Base-by-base conservation (phyloP, 1,140 invertebrate species). In the Leptopilina boulardi region DNA sequence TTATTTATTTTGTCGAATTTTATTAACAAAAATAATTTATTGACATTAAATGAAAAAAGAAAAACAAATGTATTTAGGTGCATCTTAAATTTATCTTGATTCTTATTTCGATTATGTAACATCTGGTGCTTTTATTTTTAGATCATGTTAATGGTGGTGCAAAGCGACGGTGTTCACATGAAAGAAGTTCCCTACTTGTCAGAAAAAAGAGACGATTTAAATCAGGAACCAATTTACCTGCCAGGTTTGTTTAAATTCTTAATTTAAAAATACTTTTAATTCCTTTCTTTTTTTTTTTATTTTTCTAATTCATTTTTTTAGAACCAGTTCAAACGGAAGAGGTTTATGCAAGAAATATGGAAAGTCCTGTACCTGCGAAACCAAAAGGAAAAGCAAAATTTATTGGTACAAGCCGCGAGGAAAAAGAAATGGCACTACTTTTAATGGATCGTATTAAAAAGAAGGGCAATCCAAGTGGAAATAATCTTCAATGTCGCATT, bases 401-500 rank as follows among this genome's bases (percentile, higher is more conserved):
- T 72, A 92, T 92, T 70, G 91, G 92, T 1, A 92, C 92, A 4
- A 92, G 91, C 71, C 91, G 91, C 74, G 91, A 91, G 73, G 91
- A 92, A 72, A 89, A 90, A 47, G 91, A 92, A 82, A 92, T 91
- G 91, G 92, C 92, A 11, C 74, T 92, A 11, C 87, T 87, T 38
- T 84, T 92, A 26, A 92, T 92, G 76, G 91, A 91, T 47, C 86
- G 89, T 30, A 92, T 92, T 26, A 89, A 91, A 44, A 90, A 89
- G 21, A 91, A 91, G 59, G 89, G 89, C 15, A 90, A 90, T 84
- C 89, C 89, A 19, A 86, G 84, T 0, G 88, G 88, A n/a, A 91
- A 89, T 47, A 90, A 92, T 79, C 85, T 94, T 13, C 91, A 92
- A 76, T 94, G 94, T 86, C 92, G 92, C 71, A 94, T 94, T 56